Conservation (phyloP, 2,888 invertebrate genomes). For the Epistrophe grossulariae region DNA sequence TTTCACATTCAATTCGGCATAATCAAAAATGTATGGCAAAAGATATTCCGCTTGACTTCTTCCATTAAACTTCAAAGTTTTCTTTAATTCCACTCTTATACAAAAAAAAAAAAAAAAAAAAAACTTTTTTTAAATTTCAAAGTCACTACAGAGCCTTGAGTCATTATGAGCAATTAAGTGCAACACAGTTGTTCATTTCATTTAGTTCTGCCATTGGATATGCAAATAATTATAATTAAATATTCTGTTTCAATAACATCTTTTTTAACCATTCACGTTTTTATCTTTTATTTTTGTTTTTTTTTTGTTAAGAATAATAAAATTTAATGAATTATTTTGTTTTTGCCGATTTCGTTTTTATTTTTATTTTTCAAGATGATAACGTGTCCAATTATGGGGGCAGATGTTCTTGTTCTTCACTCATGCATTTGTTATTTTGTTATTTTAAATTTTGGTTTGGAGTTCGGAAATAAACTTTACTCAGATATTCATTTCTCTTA, state of each 20-base stretch:
- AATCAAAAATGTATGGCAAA: neutral
- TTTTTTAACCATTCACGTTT: neutral
- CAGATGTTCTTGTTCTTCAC: neutral
- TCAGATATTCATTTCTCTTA: neutral
- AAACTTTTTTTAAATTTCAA: neutral
- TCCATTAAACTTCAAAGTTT: neutral
- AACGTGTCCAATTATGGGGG: neutral
- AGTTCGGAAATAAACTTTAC: neutral
- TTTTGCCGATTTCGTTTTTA: neutral
- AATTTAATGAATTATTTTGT: neutral
- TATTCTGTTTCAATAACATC: conserved; percentile 1
- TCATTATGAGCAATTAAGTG: neutral
- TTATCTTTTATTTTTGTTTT: too few relatives aligned
- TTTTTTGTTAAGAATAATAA: neutral
- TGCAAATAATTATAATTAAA: conserved; percentile 1
- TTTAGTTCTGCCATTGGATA: neutral
- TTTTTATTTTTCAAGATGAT: neutral
- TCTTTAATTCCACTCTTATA: neutral
- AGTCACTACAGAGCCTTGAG: neutral
- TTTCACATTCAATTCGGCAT: neutral
- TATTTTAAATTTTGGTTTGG: too few relatives aligned
- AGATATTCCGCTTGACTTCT: neutral
- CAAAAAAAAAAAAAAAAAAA: neutral
- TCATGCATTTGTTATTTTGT: neutral
- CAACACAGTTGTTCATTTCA: neutral